Percentiles rank a stretch among this genome's conserved stretches.
phyloP scores from a whole-genome alignment of 2,888 invertebrate genomes.

The Amphimallon solstitiale region DNA sequence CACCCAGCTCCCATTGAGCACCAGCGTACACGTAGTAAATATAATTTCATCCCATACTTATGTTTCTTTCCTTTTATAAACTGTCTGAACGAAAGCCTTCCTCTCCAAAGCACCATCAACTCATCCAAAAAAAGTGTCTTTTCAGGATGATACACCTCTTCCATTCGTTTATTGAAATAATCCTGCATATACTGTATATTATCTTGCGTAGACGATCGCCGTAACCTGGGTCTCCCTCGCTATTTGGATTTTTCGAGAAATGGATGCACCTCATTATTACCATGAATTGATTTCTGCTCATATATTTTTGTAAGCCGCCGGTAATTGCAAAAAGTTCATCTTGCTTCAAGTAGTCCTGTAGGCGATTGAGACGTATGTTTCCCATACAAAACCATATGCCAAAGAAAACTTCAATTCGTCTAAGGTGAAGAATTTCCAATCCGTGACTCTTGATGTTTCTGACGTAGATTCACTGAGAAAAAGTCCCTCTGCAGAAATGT shows the following conservation, averaged over 20 bases:
- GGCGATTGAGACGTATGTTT: not conserved
- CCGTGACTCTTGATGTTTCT: conserved; percentile 46
- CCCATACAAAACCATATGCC: conserved; percentile 55
- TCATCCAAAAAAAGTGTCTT: conserved; percentile 45
- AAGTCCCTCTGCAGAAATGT: conserved; percentile 36
- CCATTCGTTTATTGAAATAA: conserved; percentile 44
- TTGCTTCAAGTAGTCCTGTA: not conserved
- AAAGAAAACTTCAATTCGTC: conserved; percentile 54
- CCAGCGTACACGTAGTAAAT: conserved; percentile 46
- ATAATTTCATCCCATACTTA: conserved; percentile 52
- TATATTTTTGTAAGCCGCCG: conserved; percentile 16
- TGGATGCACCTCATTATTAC: conserved; percentile 51
- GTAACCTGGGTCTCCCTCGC: conserved; percentile 44
- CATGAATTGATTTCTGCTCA: conserved; percentile 13
- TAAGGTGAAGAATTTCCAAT: conserved; percentile 51
- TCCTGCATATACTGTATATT: too few relatives aligned
- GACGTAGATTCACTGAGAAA: conserved; percentile 37
- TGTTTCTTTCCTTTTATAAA: conserved; percentile 1
- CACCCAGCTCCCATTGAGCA: not conserved
- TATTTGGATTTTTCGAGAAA: conserved; percentile 46
- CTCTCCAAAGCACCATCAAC: conserved; percentile 44
- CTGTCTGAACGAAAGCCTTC: conserved; percentile 46
- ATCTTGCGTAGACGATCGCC: conserved; percentile 43
- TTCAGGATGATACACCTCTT: conserved; percentile 43
- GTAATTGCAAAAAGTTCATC: conserved; percentile 38